Conservation (phyloP, 2,113 vertebrate genomes). For the Sinocyclocheilus grahami region DNA sequence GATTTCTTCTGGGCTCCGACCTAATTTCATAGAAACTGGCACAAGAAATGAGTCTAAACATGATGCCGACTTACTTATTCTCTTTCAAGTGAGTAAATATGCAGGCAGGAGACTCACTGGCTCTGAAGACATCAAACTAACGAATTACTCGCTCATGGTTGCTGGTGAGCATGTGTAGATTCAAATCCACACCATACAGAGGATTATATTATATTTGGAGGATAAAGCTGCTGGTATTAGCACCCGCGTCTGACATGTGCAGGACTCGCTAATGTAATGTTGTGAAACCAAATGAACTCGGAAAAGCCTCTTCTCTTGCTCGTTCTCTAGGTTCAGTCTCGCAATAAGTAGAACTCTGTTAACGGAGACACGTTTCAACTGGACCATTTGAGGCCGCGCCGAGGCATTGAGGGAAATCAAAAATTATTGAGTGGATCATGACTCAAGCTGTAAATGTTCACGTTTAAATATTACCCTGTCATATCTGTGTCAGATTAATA, state of each 20-base stretch:
- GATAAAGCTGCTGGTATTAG: constrained; percentile 33
- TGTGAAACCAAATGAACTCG: no score
- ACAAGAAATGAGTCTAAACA: no score
- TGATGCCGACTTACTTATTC: constrained; percentile 3
- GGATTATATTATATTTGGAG: constrained; percentile 45
- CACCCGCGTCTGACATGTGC: constrained; percentile 48
- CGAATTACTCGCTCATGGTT: background rate
- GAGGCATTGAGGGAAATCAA: constrained; percentile 58
- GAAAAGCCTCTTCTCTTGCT: no score
- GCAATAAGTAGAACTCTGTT: no score
- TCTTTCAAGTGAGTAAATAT: constrained; percentile 22
- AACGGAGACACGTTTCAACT: no score
- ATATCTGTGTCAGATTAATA: constrained; percentile 68
- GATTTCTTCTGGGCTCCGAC: no score
- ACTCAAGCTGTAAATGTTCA: constrained; percentile 64
- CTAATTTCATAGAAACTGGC: no score
- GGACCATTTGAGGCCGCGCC: no score
- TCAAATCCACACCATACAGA: constrained; percentile 45
- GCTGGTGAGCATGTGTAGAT: constrained; percentile 10
- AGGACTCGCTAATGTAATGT: background rate
- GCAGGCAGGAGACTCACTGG: background rate
- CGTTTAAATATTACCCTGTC: constrained; percentile 63
- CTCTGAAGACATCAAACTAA: background rate
- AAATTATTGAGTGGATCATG: constrained; percentile 64
- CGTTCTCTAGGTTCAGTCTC: no score